Conservation (phyloP, 92 coral and sea anemone species). For the Actinostola sp. region DNA sequence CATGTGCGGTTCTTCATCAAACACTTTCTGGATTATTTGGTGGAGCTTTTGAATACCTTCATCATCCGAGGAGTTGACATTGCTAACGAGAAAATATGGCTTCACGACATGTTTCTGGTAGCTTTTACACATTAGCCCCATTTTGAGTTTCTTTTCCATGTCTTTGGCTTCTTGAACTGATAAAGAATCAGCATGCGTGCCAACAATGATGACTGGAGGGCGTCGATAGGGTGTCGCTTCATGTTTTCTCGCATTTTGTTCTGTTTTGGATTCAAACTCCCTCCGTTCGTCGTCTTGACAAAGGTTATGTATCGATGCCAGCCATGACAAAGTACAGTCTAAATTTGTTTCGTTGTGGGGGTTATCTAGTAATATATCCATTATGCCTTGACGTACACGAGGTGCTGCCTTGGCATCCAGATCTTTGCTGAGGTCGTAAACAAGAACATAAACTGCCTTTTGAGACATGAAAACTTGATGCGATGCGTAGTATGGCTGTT, state of each 20-base stretch:
- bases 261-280: neutral
- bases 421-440: constrained; percentile 21
- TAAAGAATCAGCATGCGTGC: constrained; percentile 39
- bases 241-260: no score
- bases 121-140: neutral
- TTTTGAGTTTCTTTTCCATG: neutral
- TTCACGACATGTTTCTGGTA: constrained; percentile 24
- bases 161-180: neutral
- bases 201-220: constrained; percentile 38
- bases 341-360: constrained; percentile 24
- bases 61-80: constrained; percentile 4
- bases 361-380: constrained; percentile 7
- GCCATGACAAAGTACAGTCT: constrained; percentile 33
- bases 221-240: no score
- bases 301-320: constrained; percentile 15
- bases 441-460: constrained; percentile 32
- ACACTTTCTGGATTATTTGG: constrained; percentile 23
- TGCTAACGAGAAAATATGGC: constrained; percentile 20
- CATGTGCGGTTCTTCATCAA: constrained; percentile 41
- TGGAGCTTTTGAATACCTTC: constrained; percentile 20
- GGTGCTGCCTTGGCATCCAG: constrained; percentile 32
- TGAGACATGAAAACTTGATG: constrained; percentile 42
- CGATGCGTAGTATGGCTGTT: constrained; percentile 42
- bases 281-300: neutral
- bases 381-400: constrained; percentile 30